Conservation (phyloP, 2,888 invertebrate genomes). For the Mylabris sibirica region DNA sequence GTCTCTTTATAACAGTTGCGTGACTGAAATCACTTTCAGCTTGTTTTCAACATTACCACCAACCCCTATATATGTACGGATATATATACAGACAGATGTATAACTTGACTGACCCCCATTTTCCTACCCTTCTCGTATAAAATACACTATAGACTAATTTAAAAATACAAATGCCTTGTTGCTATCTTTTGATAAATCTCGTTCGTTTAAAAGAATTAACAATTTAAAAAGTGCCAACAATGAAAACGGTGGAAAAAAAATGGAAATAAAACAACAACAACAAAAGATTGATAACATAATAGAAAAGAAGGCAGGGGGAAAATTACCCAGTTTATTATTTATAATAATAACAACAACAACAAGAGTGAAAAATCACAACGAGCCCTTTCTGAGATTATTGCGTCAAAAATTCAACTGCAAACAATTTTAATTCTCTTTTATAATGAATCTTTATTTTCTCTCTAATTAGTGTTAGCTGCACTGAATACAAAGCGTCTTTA, state of each 20-base stretch:
- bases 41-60: constrained; percentile 37
- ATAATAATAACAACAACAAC: not conserved
- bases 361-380: not conserved
- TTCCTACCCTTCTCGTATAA: not conserved
- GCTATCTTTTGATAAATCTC: constrained; percentile 34
- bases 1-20: constrained; percentile 53
- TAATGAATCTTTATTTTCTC: constrained; percentile 6
- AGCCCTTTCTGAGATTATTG: not conserved
- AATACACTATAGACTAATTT: constrained; percentile 29
- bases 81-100: constrained; percentile 38
- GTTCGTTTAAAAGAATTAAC: constrained; percentile 19
- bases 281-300: not conserved
- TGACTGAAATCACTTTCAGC: constrained; percentile 55
- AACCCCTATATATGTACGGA: not conserved
- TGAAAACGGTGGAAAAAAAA: not conserved
- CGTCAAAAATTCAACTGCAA: not conserved
- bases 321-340: not conserved
- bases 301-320: not conserved
- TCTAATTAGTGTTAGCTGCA: not conserved
- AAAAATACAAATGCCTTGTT: constrained; percentile 37
- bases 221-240: constrained; percentile 10
- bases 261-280: not conserved
- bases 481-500: not conserved
- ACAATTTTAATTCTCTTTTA: not conserved
- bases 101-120: not conserved